Conservation (phyloP, 2,888 invertebrate species). For the Hydroisotoma schaefferi region DNA sequence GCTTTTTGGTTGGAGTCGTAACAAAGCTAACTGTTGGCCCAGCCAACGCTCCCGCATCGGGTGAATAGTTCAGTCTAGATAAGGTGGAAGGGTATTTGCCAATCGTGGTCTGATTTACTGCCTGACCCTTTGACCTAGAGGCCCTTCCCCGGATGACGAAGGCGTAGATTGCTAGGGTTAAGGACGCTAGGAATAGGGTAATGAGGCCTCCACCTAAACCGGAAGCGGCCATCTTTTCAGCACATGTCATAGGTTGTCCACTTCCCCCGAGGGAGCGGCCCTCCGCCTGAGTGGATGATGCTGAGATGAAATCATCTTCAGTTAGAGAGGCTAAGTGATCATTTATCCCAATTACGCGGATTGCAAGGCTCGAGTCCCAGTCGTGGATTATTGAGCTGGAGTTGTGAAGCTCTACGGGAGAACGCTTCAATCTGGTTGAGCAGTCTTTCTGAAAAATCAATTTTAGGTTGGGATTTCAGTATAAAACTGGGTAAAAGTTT, state of each 20-base stretch:
- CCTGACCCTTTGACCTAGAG: not conserved
- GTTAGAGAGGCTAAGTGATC: conserved; percentile 37
- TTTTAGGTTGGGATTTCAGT: too few relatives aligned
- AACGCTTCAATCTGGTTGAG: conserved; percentile 26
- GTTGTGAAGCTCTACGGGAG: conserved; percentile 39
- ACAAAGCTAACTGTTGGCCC: not conserved
- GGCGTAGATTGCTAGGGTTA: conserved; percentile 34
- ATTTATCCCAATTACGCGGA: conserved; percentile 43
- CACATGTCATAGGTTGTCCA: conserved; percentile 24
- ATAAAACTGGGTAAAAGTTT: not conserved
- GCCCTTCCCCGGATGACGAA: conserved; percentile 25
- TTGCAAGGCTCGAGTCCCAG: conserved; percentile 40
- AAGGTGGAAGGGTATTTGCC: not conserved
- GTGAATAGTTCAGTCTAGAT: too few relatives aligned
- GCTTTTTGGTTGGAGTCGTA: too few relatives aligned
- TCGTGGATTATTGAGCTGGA: conserved; percentile 38
- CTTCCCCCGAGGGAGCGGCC: not conserved
- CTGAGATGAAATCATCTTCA: conserved; percentile 34
- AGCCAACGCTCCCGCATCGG: not conserved
- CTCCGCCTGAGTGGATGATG: too few relatives aligned
- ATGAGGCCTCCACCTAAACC: conserved; percentile 36
- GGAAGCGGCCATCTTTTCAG: conserved; percentile 42
- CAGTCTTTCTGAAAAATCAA: conserved; percentile 21
- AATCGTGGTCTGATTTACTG: not conserved
- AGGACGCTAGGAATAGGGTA: conserved; percentile 34